These are phyloP conservation scores for Corythaixoides concolor DNA, from an alignment of 2,113 vertebrate species.

Conservation along the genomic window DNA sequence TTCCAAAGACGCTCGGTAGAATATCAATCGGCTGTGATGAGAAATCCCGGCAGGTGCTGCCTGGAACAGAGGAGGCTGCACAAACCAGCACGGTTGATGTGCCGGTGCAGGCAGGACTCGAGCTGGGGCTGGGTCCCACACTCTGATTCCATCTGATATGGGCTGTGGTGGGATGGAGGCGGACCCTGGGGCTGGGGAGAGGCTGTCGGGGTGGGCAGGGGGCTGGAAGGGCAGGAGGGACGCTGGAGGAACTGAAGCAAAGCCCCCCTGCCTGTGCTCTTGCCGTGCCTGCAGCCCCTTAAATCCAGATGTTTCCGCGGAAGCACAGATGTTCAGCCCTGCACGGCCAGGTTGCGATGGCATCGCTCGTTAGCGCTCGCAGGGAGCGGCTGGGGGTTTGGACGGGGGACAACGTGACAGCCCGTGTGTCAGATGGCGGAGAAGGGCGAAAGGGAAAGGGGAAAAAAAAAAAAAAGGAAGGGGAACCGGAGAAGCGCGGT, in stretches of 20 bases:
- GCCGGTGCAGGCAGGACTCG: neutral
- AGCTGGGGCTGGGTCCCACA: neutral
- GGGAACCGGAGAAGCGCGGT: accelerated
- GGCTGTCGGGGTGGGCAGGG: neutral
- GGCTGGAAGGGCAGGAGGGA: neutral
- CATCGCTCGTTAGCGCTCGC: neutral
- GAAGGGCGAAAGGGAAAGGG: neutral
- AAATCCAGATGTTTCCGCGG: neutral
- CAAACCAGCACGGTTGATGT: neutral
- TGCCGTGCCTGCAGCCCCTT: neutral
- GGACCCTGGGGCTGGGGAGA: neutral
- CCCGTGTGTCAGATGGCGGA: neutral
- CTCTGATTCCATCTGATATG: accelerated
- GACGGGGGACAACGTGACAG: neutral
- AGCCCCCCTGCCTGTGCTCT: neutral
- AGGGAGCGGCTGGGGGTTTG: neutral
- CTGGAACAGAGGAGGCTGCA: constrained; percentile 24
- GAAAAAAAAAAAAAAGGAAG: neutral
- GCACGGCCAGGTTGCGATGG: neutral
- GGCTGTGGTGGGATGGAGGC: accelerated
- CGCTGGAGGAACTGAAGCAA: neutral
- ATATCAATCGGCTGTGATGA: constrained; percentile 76
- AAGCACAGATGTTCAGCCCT: constrained; percentile 10
- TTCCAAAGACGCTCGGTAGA: constrained; percentile 72
- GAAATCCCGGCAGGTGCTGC: constrained; percentile 69